Evolutionary conservation across 1,140 invertebrate genomes (phyloP).

Genomic region (Anoplolepis gracilipes): DNA sequence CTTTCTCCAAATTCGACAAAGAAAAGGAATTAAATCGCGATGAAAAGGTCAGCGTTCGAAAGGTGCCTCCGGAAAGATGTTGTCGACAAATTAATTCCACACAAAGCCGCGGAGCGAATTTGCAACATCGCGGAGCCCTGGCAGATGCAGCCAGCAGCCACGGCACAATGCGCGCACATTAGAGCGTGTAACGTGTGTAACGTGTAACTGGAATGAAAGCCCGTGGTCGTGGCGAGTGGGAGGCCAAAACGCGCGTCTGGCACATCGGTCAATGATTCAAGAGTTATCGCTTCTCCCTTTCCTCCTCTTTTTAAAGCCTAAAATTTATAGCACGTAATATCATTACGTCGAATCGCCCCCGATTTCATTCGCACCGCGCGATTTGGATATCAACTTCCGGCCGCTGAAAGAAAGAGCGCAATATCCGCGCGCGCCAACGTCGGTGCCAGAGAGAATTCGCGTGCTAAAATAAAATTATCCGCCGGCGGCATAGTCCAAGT

Average conservation of each 20-base stretch:
- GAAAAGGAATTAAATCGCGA: background rate
- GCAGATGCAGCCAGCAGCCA: slow-evolving; percentile 35
- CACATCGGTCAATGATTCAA: slow-evolving; percentile 46
- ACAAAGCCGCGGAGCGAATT: slow-evolving; percentile 13
- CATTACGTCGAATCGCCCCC: slow-evolving; percentile 59
- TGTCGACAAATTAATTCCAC: slow-evolving; percentile 23
- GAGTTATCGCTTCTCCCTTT: slow-evolving; percentile 30
- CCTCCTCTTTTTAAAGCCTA: background rate
- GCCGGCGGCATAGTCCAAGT: slow-evolving; percentile 44
- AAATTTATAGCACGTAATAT: slow-evolving; percentile 71
- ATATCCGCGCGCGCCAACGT: slow-evolving; percentile 17
- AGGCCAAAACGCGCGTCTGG: slow-evolving; percentile 31
- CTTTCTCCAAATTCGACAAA: background rate
- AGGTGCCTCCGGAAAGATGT: background rate
- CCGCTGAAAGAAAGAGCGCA: slow-evolving; percentile 17
- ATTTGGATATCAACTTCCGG: slow-evolving; percentile 18
- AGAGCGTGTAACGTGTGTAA: slow-evolving; percentile 20
- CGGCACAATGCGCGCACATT: slow-evolving; percentile 36
- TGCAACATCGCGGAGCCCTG: background rate
- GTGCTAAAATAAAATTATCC: slow-evolving; percentile 71
- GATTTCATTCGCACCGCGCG: slow-evolving; percentile 47
- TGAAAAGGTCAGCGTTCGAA: no score
- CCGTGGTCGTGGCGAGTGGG: background rate
- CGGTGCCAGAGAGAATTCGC: slow-evolving; percentile 64
- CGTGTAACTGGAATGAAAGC: slow-evolving; percentile 10